These are phyloP conservation scores for Leucosticte australis DNA, from an alignment of 2,113 vertebrate genomes.

Conservation along the genomic window DNA sequence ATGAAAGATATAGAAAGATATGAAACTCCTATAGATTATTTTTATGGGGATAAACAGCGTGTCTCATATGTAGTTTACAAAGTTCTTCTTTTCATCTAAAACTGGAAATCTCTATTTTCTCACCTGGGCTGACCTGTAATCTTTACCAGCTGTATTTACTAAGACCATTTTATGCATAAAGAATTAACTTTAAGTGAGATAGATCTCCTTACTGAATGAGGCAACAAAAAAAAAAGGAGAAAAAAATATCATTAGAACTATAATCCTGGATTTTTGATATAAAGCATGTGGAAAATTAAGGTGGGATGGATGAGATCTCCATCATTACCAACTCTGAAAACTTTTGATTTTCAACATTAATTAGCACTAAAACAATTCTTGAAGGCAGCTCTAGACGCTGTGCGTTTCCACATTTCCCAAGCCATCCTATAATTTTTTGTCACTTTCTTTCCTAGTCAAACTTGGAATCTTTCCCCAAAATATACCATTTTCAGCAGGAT, in stretches of 20 bases:
- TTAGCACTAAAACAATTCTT: neutral
- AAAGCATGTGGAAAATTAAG: neutral
- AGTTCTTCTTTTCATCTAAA: neutral
- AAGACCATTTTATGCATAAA: neutral
- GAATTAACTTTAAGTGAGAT: neutral
- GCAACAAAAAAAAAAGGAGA: neutral
- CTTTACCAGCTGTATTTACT: neutral
- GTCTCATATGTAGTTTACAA: rapidly evolving
- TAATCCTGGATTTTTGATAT: neutral
- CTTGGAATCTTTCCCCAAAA: neutral
- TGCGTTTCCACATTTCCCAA: neutral
- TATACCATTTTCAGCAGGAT: neutral
- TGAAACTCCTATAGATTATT: neutral
- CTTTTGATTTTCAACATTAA: neutral
- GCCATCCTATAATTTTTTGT: neutral
- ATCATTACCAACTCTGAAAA: neutral
- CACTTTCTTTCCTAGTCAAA: neutral
- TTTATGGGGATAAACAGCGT: neutral
- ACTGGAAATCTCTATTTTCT: neutral
- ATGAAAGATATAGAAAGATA: neutral
- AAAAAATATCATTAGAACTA: neutral
- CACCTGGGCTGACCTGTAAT: neutral
- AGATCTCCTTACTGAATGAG: neutral
- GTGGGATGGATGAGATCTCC: neutral
- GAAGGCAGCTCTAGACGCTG: neutral